A percentile compares a stretch with the other conserved stretches of the same genome.
These are phyloP conservation scores for Onychomys leucogaster DNA, from an alignment of 2,797 vertebrate species.

Conservation along the genomic window DNA sequence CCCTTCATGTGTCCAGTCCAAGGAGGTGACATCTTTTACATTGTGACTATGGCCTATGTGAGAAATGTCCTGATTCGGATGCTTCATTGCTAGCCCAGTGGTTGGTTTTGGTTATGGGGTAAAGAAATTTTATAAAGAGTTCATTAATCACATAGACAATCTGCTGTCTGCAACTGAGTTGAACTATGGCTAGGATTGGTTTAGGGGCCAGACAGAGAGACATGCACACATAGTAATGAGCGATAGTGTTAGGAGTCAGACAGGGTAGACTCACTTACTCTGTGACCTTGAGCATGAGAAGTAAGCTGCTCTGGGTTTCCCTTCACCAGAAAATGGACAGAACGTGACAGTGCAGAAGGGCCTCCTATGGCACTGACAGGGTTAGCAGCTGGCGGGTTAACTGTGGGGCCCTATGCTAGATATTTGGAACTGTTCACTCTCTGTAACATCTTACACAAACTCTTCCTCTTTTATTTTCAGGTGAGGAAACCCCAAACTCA, in stretches of 20 bases:
- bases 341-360: background rate
- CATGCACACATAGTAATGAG: background rate
- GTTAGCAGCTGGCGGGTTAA: background rate
- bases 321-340: background rate
- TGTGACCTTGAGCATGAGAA: background rate
- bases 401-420: background rate
- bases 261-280: background rate
- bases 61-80: background rate
- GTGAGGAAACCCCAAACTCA: background rate
- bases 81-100: background rate
- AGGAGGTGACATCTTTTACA: background rate
- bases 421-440: background rate
- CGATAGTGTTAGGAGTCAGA: background rate
- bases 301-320: background rate
- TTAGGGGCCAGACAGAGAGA: background rate
- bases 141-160: background rate
- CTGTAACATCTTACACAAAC: background rate
- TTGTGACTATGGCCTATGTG: background rate
- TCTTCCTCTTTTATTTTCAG: background rate
- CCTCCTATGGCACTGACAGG: background rate
- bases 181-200: background rate
- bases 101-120: background rate
- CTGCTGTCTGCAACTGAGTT: background rate
- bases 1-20: background rate
- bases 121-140: constrained; percentile 10